phyloP scores from a whole-genome alignment of 2,113 vertebrate genomes.

The Strix aluco region DNA sequence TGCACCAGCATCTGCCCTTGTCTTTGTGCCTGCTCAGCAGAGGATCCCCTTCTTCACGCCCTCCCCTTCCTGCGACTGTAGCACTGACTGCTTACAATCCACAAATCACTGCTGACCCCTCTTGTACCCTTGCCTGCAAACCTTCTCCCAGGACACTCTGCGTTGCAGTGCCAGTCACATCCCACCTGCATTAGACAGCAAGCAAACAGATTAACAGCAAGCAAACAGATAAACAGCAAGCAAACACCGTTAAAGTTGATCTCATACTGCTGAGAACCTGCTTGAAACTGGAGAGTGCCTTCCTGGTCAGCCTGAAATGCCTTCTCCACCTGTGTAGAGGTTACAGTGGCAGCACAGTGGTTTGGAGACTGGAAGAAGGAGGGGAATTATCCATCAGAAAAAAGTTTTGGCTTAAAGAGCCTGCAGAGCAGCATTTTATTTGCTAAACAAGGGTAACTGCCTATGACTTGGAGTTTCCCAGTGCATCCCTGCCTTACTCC shows the following conservation, averaged over 20 bases:
- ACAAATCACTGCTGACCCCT: neutral
- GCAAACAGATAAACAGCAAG: neutral
- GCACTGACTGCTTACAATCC: neutral
- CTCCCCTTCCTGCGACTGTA: neutral
- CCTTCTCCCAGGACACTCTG: neutral
- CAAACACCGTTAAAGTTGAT: neutral
- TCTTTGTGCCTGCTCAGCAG: neutral
- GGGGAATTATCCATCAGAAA: neutral
- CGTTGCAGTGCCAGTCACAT: accelerated
- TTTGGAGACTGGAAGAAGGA: neutral
- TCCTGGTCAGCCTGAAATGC: neutral
- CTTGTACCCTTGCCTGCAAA: neutral
- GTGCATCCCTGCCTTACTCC: neutral
- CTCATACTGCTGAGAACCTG: neutral
- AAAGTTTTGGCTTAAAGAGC: neutral
- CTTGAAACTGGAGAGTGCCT: neutral
- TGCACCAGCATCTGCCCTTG: neutral
- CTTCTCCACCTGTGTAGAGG: neutral
- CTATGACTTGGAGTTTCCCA: neutral
- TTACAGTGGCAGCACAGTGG: neutral
- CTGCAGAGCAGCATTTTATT: neutral
- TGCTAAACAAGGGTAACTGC: neutral
- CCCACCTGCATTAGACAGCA: neutral
- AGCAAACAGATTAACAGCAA: neutral
- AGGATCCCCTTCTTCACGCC: neutral